Base-by-base conservation (phyloP, 2,797 vertebrate genomes). In the Malurus leucopterus region DNA sequence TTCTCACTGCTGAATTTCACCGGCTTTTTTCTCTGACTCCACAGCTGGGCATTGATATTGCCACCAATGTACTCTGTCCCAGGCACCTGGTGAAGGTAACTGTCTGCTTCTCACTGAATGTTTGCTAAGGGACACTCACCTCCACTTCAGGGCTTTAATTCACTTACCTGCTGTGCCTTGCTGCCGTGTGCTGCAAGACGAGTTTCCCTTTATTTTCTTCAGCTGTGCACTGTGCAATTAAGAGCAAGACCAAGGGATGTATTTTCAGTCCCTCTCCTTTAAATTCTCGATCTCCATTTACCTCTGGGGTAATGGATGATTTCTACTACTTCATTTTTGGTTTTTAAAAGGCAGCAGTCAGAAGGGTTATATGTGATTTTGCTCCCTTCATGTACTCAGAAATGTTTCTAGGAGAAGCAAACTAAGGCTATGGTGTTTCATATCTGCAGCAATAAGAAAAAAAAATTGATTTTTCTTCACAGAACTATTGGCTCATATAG, bases 391-490 rank as follows among this genome's bases (percentile, higher is more conserved):
- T 1, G 1, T n/a, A 13, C 26, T 68, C 9, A 14, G 32, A 68
- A 75, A 13, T 10, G 2, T 27, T 74, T 54, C 29, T 30, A 43
- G 26, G 19, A 57, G 44, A 63, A 57, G 19, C 6, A 83, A 50
- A 13, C 11, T 26, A 24, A 9, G 0, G 0, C 34, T 57, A 9
- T 47, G 30, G 11, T 43, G 8, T 50, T 53, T 14, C 3, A 6
- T 5, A 41, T 18, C 20, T 69, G 12, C 11, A 34, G 21, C 22
- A 47, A 19, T 26, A 62, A 62, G 21, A 47, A 68, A 63, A 84
- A 84, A 34, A 8, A 16, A 0, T 15, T 15, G 5, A 15, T 26
- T 61, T 68, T 79, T 62, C 50, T 49, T 77, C 51, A 54, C 16
- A 74, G 38, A 55, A 83, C 8, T 51, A 32, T 18, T 11, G n/a